Evolutionary conservation across 1,140 invertebrate species (phyloP).

Genomic region (Zaprionus ornatus): DNA sequence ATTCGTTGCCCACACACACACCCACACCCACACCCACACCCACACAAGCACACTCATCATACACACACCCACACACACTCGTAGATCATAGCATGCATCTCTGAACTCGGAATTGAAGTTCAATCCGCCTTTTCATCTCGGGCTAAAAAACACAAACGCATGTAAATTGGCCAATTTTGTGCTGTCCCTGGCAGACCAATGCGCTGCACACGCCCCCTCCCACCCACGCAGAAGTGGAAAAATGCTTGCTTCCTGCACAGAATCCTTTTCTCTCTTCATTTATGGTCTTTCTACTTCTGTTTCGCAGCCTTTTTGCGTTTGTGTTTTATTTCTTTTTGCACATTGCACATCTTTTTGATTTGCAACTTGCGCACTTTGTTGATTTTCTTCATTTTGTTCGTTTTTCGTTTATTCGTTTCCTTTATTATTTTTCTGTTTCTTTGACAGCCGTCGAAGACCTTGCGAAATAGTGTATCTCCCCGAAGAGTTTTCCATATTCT

Average conservation of each 20-base stretch:
- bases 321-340: slow-evolving; percentile 19
- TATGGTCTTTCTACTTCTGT: background rate
- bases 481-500: background rate
- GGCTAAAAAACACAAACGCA: slow-evolving; percentile 67
- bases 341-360: slow-evolving; percentile 61
- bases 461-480: slow-evolving; percentile 44
- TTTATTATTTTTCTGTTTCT: slow-evolving; percentile 33
- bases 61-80: slow-evolving; percentile 28
- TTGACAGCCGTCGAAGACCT: slow-evolving; percentile 57
- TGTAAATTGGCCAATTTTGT: slow-evolving; percentile 77
- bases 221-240: slow-evolving; percentile 7
- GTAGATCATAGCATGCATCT: slow-evolving; percentile 14
- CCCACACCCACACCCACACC: slow-evolving; percentile 33
- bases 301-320: background rate
- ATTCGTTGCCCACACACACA: slow-evolving; percentile 29
- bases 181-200: slow-evolving; percentile 38
- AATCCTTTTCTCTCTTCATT: slow-evolving; percentile 54
- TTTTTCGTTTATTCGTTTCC: slow-evolving; percentile 30
- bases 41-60: background rate
- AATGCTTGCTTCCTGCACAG: slow-evolving; percentile 47
- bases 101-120: slow-evolving; percentile 63
- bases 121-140: slow-evolving; percentile 56
- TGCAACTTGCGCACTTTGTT: slow-evolving; percentile 64
- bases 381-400: slow-evolving; percentile 25
- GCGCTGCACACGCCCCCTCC: background rate